These are phyloP conservation scores for Gouania willdenowi DNA, from an alignment of 2,797 vertebrate genomes.

Conservation along the genomic window DNA sequence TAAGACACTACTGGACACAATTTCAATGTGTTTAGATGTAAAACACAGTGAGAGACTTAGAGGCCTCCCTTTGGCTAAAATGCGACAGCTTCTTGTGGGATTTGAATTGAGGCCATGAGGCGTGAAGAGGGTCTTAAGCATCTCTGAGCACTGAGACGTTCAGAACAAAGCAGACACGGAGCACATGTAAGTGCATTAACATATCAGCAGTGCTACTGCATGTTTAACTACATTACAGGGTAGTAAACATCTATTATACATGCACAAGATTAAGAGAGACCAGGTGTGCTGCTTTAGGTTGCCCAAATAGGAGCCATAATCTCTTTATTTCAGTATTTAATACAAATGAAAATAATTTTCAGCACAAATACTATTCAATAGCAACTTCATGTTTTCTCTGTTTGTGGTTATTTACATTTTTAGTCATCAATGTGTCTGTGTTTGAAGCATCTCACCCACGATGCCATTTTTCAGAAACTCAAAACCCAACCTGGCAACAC, in stretches of 20 bases:
- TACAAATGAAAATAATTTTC: too few species aligned
- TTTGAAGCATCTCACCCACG: too few species aligned
- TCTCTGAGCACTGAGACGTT: conserved; percentile 1
- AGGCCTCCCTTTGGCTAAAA: conserved; percentile 21
- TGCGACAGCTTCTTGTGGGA: conserved; percentile 9
- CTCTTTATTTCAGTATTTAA: too few species aligned
- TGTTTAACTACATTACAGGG: not conserved
- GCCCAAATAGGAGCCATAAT: too few species aligned
- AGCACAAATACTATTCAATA: too few species aligned
- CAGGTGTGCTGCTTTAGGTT: too few species aligned
- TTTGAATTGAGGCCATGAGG: conserved; percentile 23
- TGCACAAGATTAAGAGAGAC: not conserved
- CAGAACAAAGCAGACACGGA: not conserved
- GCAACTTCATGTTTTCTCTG: too few species aligned
- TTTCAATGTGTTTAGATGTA: conserved; percentile 10
- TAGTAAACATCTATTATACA: not conserved
- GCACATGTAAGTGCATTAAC: not conserved
- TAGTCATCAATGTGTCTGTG: too few species aligned
- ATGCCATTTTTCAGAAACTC: too few species aligned
- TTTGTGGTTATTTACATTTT: too few species aligned
- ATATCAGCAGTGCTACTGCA: not conserved
- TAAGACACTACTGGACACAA: too few species aligned
- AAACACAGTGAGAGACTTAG: conserved; percentile 16
- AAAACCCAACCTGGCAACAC: too few species aligned
- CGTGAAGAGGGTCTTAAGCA: conserved; percentile 4